Percentiles rank a stretch among this genome's conserved stretches.
These are phyloP conservation scores for Scotopteryx bipunctaria DNA, from an alignment of 2,888 invertebrate genomes.

Conservation along the genomic window DNA sequence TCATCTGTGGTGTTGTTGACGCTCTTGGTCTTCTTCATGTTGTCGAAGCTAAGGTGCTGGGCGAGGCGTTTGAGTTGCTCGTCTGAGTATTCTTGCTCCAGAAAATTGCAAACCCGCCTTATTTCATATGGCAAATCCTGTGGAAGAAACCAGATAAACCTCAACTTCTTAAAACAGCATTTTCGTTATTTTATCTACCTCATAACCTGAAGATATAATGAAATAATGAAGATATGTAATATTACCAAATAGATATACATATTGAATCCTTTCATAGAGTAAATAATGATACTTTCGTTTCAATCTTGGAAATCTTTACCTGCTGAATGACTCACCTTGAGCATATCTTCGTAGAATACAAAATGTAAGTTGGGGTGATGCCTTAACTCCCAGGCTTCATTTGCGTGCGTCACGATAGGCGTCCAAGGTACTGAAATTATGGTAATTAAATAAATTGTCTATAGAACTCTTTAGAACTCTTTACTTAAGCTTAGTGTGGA, in stretches of 20 bases:
- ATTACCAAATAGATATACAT: too few species aligned
- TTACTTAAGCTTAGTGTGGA: too few species aligned
- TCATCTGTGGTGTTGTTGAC: conserved; percentile 76
- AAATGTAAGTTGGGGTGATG: conserved; percentile 71
- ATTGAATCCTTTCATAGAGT: too few species aligned
- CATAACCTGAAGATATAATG: too few species aligned
- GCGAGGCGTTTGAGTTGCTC: conserved; percentile 70
- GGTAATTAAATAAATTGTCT: too few species aligned
- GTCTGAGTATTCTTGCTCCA: conserved; percentile 67
- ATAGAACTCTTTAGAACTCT: not conserved
- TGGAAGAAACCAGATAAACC: conserved; percentile 23
- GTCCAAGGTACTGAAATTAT: conserved; percentile 76
- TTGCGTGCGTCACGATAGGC: conserved; percentile 68
- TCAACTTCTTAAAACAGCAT: too few species aligned
- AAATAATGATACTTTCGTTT: too few species aligned
- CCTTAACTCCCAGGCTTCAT: conserved; percentile 67
- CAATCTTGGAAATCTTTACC: too few species aligned
- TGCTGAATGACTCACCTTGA: conserved; percentile 64
- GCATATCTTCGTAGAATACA: conserved; percentile 72
- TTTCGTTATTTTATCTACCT: too few species aligned
- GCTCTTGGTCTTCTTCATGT: conserved; percentile 81
- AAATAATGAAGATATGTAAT: too few species aligned
- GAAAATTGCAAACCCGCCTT: conserved; percentile 73
- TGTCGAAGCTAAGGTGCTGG: conserved; percentile 83
- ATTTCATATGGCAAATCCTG: conserved; percentile 81